Conservation (phyloP, 2,888 invertebrate species). For the Folsomia manolachei region DNA sequence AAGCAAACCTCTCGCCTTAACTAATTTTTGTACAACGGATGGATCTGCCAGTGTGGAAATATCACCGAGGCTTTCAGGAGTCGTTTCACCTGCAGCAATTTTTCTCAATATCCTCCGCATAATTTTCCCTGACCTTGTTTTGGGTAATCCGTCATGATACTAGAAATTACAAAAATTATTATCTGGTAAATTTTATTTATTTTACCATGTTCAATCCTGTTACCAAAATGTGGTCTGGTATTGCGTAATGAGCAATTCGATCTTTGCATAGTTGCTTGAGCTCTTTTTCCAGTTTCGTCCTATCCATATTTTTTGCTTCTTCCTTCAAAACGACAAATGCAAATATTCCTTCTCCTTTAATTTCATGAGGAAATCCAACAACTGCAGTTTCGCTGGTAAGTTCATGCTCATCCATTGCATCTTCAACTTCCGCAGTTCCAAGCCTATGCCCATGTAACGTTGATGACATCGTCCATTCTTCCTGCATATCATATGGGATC, state of each 20-base stretch:
- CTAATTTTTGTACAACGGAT: conserved; percentile 54
- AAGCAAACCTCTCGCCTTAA: conserved; percentile 30
- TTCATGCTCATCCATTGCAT: conserved; percentile 53
- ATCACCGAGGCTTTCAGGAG: conserved; percentile 57
- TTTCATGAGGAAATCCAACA: conserved; percentile 57
- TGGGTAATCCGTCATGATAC: conserved; percentile 53
- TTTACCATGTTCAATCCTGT: conserved; percentile 13
- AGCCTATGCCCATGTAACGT: conserved; percentile 59
- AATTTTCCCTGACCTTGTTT: conserved; percentile 59
- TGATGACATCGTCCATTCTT: not conserved
- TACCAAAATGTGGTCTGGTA: conserved; percentile 57
- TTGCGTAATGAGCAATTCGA: conserved; percentile 56
- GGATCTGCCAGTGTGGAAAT: conserved; percentile 60
- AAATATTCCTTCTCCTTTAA: conserved; percentile 60
- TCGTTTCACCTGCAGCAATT: conserved; percentile 52
- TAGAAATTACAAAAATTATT: conserved; percentile 23
- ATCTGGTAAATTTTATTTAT: not conserved
- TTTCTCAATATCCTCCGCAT: conserved; percentile 58
- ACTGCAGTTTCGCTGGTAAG: conserved; percentile 58
- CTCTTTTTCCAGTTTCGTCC: conserved; percentile 41
- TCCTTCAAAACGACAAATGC: conserved; percentile 54
- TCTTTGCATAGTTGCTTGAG: conserved; percentile 53
- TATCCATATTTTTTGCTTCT: conserved; percentile 32
- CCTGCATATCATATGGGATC: too few relatives aligned
- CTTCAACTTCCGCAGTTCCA: conserved; percentile 60